Evolutionary conservation across 1,140 invertebrate species (phyloP).

Genomic region (Sycobia sp.): DNA sequence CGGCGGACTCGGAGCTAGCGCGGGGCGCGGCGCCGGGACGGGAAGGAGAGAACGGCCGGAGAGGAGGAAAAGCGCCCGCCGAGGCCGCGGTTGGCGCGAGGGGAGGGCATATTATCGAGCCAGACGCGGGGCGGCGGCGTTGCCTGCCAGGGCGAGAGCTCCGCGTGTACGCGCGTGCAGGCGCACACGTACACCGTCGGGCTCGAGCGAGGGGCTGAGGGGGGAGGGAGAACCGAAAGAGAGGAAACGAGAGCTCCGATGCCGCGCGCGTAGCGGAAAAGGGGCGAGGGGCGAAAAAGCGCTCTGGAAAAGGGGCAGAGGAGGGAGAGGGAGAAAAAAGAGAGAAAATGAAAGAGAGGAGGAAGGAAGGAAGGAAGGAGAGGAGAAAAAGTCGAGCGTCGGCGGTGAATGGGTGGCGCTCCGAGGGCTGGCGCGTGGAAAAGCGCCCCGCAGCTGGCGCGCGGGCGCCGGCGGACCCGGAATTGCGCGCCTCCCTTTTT

Average conservation of each 20-base stretch:
- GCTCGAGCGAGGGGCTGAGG: too few species aligned
- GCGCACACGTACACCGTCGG: too few species aligned
- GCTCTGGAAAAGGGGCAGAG: constrained; percentile 31
- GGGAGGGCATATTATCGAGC: constrained; percentile 46
- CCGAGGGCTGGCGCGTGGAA: too few species aligned
- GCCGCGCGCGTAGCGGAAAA: too few species aligned
- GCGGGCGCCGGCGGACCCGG: too few species aligned
- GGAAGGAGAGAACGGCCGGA: neutral
- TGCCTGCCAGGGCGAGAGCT: constrained; percentile 50
- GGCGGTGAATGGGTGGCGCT: too few species aligned
- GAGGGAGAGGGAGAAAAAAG: constrained; percentile 1
- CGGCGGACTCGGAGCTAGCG: constrained; percentile 19
- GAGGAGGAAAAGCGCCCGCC: constrained; percentile 23
- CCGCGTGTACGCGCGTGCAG: too few species aligned
- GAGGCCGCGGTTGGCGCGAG: too few species aligned
- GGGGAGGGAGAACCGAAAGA: too few species aligned
- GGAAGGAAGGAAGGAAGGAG: neutral
- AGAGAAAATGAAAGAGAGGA: constrained; percentile 24
- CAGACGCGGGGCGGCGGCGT: constrained; percentile 42
- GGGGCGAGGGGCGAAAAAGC: too few species aligned
- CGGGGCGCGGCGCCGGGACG: neutral
- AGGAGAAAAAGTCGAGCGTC: too few species aligned
- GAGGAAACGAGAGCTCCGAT: too few species aligned
- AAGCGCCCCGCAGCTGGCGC: constrained; percentile 41
- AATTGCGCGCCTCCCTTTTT: constrained; percentile 43